These are phyloP conservation scores for Cacatua alba DNA, from an alignment of 2,113 vertebrate species.

Conservation along the genomic window DNA sequence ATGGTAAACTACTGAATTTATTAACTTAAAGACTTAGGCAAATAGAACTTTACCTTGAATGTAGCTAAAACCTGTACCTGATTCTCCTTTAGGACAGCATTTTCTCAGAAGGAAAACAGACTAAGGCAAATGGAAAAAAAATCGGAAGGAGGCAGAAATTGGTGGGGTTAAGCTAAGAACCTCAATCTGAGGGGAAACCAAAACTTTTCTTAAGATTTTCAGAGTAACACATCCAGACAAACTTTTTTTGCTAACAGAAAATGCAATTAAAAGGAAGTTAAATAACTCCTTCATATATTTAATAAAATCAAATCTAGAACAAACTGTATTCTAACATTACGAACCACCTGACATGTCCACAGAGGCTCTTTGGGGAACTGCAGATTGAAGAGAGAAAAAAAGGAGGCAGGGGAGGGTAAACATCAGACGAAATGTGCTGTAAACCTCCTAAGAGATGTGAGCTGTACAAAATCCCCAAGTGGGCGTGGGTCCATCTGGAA, in stretches of 20 bases:
- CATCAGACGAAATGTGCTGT: background rate
- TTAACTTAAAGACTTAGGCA: background rate
- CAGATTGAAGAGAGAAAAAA: background rate
- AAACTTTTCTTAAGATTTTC: background rate
- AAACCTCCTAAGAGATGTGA: background rate
- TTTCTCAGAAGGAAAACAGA: background rate
- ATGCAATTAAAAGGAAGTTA: background rate
- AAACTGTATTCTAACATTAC: background rate
- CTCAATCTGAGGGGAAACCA: background rate
- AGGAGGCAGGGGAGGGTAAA: background rate
- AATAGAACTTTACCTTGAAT: background rate
- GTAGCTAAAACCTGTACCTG: background rate
- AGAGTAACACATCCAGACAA: background rate
- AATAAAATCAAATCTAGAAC: background rate
- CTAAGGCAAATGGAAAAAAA: background rate
- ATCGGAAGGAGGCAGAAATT: accelerated
- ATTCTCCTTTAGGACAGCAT: background rate
- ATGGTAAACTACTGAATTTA: background rate
- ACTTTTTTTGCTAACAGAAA: background rate
- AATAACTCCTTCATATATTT: background rate
- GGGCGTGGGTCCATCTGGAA: background rate
- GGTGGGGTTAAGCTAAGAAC: background rate
- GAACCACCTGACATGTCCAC: background rate
- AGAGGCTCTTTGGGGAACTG: background rate
- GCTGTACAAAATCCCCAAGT: background rate